Base-by-base conservation (phyloP, 2,888 invertebrate species). In the Sialis lutaria region DNA sequence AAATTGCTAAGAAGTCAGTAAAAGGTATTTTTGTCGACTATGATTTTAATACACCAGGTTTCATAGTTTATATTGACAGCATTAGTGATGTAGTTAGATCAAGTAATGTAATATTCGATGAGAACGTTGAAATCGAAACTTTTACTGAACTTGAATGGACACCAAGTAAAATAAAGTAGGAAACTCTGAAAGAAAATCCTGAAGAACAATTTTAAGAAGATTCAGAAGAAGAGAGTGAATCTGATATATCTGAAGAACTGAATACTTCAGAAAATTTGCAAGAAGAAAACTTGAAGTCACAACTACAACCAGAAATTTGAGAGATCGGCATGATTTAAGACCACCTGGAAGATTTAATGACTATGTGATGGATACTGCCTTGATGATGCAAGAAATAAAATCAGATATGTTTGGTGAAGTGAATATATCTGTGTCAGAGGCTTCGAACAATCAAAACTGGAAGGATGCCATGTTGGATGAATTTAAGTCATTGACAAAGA, bases 21-120 rank as follows among this genome's bases (percentile, higher is more conserved):
- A 51, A 50, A 44, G 51, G 51, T 9, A 50, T 45, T 9, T 51
- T 57, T 37, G 53, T 56, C 6, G 53, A 55, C 0, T 57, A 57
- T 32, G 53, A 57, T 22, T 10, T 52, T 10, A 53, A 56, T 12
- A 49, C 52, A 10, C 51, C 52, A 6, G 31, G 54, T 6, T 55
- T 51, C 33, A 50, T 53, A 49, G 32, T 4, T n/a, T 3, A 44
- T 33, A 6, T 44, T 5, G 5, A 2, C 6, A n/a, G 2, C 9
- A 12, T 6, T 6, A 7, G 10, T 9, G 40, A 40, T 6, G 8
- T 40, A 6, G 12, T 40, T n/a, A 34, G 35, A 8, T 34, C 35
- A 34, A 34, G n/a, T n/a, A n/a, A n/a, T n/a, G n/a, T n/a, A n/a
- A n/a, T n/a, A n/a, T n/a, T n/a, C n/a, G n/a, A n/a, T n/a, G 31